These are phyloP conservation scores for Petaurus breviceps DNA, from an alignment of 2,113 vertebrate genomes.

Conservation along the genomic window DNA sequence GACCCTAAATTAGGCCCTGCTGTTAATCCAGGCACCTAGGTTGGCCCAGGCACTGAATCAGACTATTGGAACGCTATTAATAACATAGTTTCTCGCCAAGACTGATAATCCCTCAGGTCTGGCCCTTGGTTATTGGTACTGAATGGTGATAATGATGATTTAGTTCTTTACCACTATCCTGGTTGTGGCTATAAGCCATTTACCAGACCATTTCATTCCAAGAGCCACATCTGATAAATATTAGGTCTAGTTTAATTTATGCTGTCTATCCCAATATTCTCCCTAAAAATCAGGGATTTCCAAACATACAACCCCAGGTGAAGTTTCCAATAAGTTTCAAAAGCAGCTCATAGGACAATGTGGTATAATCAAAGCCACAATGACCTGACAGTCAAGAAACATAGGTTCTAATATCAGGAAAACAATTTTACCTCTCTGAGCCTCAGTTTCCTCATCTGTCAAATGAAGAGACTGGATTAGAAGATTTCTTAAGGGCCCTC, in stretches of 20 bases:
- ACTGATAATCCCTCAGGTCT: background rate
- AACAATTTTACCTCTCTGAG: background rate
- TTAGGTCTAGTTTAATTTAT: background rate
- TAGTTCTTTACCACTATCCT: background rate
- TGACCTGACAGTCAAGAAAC: background rate
- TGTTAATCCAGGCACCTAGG: background rate
- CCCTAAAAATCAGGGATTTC: background rate
- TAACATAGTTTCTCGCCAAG: background rate
- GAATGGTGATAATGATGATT: background rate
- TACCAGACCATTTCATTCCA: background rate
- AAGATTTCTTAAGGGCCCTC: background rate
- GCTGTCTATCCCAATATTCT: background rate
- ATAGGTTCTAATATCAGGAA: background rate
- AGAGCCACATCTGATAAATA: background rate
- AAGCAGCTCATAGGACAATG: background rate
- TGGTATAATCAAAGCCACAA: constrained; percentile 6
- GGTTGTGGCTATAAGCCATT: background rate
- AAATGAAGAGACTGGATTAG: background rate
- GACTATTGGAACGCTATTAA: background rate
- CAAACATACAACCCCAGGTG: background rate
- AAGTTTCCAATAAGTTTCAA: constrained; percentile 22
- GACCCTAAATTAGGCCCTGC: background rate
- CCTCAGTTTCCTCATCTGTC: background rate
- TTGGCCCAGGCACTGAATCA: background rate
- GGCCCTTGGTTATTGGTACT: background rate